Evolutionary conservation across 2,888 invertebrate species (phyloP), one percentile per base, ranked within the genome.

Genomic region (Aleiodes alternator): DNA sequence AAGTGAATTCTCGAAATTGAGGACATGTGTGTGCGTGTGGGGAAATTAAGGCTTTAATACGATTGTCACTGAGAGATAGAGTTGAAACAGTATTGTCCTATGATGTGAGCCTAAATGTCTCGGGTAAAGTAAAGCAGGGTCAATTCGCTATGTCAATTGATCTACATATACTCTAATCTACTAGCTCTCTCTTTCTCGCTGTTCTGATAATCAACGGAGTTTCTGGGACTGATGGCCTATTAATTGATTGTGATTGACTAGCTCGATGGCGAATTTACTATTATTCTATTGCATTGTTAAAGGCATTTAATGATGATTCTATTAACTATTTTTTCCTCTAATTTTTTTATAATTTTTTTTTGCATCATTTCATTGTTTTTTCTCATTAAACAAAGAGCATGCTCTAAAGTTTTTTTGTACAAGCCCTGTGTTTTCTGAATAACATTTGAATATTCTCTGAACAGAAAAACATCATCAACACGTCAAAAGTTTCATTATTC

Each of bases 131-230:
- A 84, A 83, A 85, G 84, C 86, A 84, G 83, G 87, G 89, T 89
- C 85, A 89, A 89, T 85, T 87, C 82, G 86, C 81, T 84, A 85
- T 88, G 89, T 88, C 89, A 89, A 88, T 89, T 88, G 88, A 82
- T 79, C 79, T 82, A 84, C 82, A 43, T 43, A 43, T 43, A 3
- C 43, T 7, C 7, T 4, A n/a, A 68, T 68, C 70, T 72, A 71
- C 51, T 34, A 0, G 1, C 6, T 34, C 43, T 4, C 29, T 11
- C 57, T 61, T 70, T 66, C 43, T 43, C 43, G 8, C 3, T 43
- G 11, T 9, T 43, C 43, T 43, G 9, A 43, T 7, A 43, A 43
- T 43, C 43, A 43, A 9, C 9, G 9, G 11, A 8, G 43, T 9
- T 43, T 43, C 43, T 43, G 43, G 9, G 43, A 43, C 43, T 43